Conservation (phyloP, 2,888 invertebrate species). For the Cremastinae sp. region DNA sequence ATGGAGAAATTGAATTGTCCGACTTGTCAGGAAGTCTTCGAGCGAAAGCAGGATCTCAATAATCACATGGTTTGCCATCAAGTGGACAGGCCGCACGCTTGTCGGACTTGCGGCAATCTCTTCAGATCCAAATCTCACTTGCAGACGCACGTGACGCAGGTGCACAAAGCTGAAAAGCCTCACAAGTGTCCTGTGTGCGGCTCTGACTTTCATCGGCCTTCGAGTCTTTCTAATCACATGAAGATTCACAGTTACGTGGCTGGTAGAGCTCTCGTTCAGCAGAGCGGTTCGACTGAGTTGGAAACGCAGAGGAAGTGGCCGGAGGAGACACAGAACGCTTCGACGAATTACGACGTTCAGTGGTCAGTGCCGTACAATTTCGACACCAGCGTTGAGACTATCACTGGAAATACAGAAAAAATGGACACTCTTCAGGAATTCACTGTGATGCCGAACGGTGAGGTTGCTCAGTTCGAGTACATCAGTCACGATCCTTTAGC, state of each 20-base stretch:
- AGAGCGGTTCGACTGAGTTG: slow-evolving; percentile 34
- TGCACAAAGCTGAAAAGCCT: slow-evolving; percentile 72
- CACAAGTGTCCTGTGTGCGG: slow-evolving; percentile 80
- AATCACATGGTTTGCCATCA: slow-evolving; percentile 81
- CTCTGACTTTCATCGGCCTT: slow-evolving; percentile 80
- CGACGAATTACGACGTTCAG: slow-evolving; percentile 73
- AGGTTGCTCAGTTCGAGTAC: slow-evolving; percentile 75
- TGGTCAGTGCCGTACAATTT: slow-evolving; percentile 75
- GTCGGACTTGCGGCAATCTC: slow-evolving; percentile 78
- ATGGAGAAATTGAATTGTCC: slow-evolving; percentile 70
- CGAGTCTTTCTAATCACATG: slow-evolving; percentile 82
- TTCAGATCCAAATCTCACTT: slow-evolving; percentile 78
- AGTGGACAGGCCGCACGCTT: slow-evolving; percentile 79
- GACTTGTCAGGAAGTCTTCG: slow-evolving; percentile 78
- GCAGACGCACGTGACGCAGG: slow-evolving; percentile 75
- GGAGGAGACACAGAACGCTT: slow-evolving; percentile 54
- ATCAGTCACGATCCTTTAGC: slow-evolving; percentile 65
- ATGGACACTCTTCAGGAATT: slow-evolving; percentile 74
- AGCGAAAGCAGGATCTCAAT: slow-evolving; percentile 79
- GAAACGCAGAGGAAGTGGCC: slow-evolving; percentile 71
- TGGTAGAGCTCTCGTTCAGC: slow-evolving; percentile 77
- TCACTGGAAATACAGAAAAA: slow-evolving; percentile 66
- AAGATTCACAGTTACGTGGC: slow-evolving; percentile 81
- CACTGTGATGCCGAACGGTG: slow-evolving; percentile 75
- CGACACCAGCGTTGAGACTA: slow-evolving; percentile 66